Percentiles rank a stretch among this genome's conserved stretches.
phyloP scores from a whole-genome alignment of 2,888 invertebrate species.

The Cepaea hortensis region DNA sequence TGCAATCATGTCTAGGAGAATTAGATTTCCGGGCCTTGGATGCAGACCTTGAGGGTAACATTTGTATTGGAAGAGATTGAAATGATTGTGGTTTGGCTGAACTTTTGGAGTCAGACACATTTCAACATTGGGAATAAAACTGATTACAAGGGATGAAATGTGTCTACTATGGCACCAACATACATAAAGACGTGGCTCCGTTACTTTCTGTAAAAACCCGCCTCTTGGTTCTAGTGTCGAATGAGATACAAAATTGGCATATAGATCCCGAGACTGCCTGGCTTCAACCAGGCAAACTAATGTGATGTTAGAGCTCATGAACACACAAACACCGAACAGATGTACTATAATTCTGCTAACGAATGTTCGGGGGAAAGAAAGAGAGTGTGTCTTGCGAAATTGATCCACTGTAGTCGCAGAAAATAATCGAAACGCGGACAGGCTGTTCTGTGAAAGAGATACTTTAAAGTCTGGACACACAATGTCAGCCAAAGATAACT shows the following conservation, averaged over 20 bases:
- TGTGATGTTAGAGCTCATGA: neutral
- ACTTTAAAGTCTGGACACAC: neutral
- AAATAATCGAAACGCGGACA: conserved; percentile 2
- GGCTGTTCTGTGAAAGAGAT: neutral
- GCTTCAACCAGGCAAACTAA: neutral
- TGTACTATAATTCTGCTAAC: neutral
- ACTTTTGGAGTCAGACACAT: neutral
- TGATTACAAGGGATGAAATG: neutral
- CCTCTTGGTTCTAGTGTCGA: neutral
- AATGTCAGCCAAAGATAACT: conserved; percentile 3
- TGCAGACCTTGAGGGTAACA: neutral
- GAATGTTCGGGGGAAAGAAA: neutral
- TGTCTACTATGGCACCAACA: neutral
- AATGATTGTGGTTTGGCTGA: neutral
- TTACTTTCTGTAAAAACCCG: neutral
- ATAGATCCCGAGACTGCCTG: neutral
- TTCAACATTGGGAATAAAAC: neutral
- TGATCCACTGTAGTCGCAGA: neutral
- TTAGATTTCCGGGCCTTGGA: conserved; percentile 15
- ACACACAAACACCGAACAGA: too few relatives aligned
- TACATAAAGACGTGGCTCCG: neutral
- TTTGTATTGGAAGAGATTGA: neutral
- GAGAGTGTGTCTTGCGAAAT: neutral
- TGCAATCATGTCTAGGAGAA: conserved; percentile 20
- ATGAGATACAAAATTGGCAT: neutral